Conservation (phyloP, 1,140 invertebrate genomes). For the Aphidius gifuensis region DNA sequence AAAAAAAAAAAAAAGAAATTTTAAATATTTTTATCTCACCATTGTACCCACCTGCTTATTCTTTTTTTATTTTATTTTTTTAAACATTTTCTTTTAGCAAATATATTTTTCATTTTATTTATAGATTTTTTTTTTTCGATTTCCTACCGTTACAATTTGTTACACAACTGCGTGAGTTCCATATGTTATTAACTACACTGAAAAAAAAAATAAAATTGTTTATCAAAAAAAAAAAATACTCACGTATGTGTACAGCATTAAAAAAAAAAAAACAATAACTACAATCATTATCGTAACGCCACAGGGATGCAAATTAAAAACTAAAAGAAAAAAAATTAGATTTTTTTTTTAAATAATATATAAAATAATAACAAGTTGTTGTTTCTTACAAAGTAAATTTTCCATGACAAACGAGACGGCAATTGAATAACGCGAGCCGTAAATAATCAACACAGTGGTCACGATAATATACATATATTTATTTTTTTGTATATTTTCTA, state of each 20-base stretch:
- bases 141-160: not conserved
- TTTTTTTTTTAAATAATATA: not conserved
- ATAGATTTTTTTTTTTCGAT: not conserved
- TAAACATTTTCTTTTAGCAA: not conserved
- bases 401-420: slow-evolving; percentile 27
- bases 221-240: slow-evolving; percentile 19
- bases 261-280: slow-evolving; percentile 18
- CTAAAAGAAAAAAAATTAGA: slow-evolving; percentile 8
- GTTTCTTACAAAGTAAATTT: slow-evolving; percentile 23
- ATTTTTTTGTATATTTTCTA: slow-evolving; percentile 11
- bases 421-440: slow-evolving; percentile 20
- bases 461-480: slow-evolving; percentile 1
- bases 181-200: too few species aligned
- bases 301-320: slow-evolving; percentile 9
- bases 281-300: slow-evolving; percentile 16
- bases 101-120: not conserved
- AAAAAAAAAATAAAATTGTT: slow-evolving; percentile 18
- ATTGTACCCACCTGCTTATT: not conserved
- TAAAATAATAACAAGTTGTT: slow-evolving; percentile 24
- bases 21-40: too few species aligned
- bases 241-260: not conserved
- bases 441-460: slow-evolving; percentile 14
- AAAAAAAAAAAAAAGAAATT: too few species aligned
- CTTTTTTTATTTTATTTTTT: slow-evolving; percentile 2
- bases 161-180: too few species aligned